Percentiles rank a stretch among this genome's conserved stretches.
These are phyloP conservation scores for Periophthalmus magnuspinnatus DNA, from an alignment of 2,797 vertebrate species.

Conservation along the genomic window DNA sequence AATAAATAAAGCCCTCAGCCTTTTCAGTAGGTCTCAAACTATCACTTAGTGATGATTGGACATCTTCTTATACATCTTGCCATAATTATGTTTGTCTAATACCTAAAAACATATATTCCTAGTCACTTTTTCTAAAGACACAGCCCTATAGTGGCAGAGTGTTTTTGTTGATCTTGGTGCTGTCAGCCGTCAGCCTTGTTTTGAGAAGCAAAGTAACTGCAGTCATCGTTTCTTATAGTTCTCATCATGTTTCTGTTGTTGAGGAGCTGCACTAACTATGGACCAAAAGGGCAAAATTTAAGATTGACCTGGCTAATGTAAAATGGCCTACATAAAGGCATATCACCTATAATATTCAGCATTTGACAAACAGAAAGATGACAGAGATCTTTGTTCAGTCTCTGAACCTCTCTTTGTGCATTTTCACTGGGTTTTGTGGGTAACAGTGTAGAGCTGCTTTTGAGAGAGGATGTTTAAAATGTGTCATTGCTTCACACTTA, in stretches of 20 bases:
- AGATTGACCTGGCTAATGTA: constrained; percentile 23
- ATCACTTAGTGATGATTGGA: too few species aligned
- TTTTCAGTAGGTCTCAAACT: too few species aligned
- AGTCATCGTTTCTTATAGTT: neutral
- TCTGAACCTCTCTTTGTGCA: neutral
- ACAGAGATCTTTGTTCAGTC: neutral
- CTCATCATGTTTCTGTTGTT: constrained; percentile 28
- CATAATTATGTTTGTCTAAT: too few species aligned
- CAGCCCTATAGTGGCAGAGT: too few species aligned
- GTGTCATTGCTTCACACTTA: neutral
- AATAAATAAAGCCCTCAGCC: too few species aligned
- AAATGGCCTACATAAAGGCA: neutral
- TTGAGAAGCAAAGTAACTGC: too few species aligned
- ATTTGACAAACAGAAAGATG: neutral
- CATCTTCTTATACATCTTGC: too few species aligned
- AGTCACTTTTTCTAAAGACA: too few species aligned
- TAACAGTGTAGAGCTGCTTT: neutral
- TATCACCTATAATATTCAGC: neutral
- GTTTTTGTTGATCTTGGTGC: neutral
- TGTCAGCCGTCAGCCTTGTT: neutral
- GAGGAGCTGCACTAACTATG: constrained; percentile 13
- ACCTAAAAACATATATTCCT: too few species aligned
- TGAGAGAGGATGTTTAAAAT: neutral
- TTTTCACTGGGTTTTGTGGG: constrained; percentile 16
- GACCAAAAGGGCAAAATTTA: constrained; percentile 18